Conservation (phyloP, 2,797 vertebrate genomes). For the Paedocypris micromegethes region DNA sequence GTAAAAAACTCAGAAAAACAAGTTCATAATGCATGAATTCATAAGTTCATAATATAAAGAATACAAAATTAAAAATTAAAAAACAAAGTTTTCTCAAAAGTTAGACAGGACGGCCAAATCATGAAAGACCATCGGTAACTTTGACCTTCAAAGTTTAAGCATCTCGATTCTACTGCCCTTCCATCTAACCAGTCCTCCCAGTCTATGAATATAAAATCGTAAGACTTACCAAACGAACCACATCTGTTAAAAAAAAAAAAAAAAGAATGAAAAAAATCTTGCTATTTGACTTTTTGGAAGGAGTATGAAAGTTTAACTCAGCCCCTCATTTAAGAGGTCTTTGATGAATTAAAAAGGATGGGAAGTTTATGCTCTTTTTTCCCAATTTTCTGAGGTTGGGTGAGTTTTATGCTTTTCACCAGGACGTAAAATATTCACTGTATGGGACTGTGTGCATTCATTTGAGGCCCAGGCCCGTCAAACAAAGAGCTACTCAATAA, state of each 20-base stretch:
- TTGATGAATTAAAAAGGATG: conserved; percentile 53
- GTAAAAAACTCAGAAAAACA: no score
- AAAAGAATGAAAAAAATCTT: conserved; percentile 7
- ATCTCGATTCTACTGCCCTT: no score
- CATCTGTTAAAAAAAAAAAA: not conserved
- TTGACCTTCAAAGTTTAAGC: no score
- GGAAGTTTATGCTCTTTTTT: conserved; percentile 40
- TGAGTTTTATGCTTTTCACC: conserved; percentile 34
- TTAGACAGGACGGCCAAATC: no score
- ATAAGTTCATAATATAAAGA: no score
- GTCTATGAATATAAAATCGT: conserved; percentile 20
- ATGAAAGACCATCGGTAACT: no score
- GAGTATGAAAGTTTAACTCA: conserved; percentile 51
- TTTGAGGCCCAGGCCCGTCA: conserved; percentile 38
- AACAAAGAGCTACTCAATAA: conserved; percentile 46
- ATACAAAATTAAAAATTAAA: no score
- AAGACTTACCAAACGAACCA: conserved; percentile 31
- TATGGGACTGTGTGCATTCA: conserved; percentile 43
- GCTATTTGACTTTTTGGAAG: conserved; percentile 31
- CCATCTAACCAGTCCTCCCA: no score
- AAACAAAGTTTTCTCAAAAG: no score
- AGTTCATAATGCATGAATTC: no score
- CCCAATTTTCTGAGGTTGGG: conserved; percentile 20
- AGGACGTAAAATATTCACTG: conserved; percentile 51
- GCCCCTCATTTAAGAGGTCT: conserved; percentile 48